These are phyloP conservation scores for Rhorus exstirpatorius DNA, from an alignment of 2,888 invertebrate species.

Conservation along the genomic window DNA sequence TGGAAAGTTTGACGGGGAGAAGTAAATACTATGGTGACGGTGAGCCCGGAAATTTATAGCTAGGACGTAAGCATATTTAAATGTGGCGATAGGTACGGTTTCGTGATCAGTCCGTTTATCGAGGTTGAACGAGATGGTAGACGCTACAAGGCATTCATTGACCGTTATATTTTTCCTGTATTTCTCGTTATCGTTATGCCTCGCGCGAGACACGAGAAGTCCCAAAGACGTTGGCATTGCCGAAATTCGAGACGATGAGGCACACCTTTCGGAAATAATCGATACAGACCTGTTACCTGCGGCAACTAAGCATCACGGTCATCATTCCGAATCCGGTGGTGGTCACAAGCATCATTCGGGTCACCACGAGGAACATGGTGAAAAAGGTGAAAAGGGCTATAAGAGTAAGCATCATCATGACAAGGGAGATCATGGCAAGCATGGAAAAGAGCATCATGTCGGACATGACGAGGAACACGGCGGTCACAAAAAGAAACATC, in stretches of 20 bases:
- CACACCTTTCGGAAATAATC: background rate
- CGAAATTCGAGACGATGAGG: background rate
- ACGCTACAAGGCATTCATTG: constrained; percentile 54
- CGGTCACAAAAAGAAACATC: constrained; percentile 89
- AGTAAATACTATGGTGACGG: constrained; percentile 36
- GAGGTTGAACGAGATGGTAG: constrained; percentile 75
- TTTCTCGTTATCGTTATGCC: constrained; percentile 67
- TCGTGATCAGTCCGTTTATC: constrained; percentile 77
- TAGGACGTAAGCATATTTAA: constrained; percentile 79
- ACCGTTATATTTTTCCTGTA: constrained; percentile 63
- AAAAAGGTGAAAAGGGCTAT: constrained; percentile 93
- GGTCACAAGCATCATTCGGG: constrained; percentile 90
- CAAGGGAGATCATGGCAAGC: constrained; percentile 88
- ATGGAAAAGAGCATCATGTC: constrained; percentile 88
- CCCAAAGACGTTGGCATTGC: constrained; percentile 6
- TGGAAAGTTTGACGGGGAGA: constrained; percentile 60
- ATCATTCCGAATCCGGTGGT: constrained; percentile 87
- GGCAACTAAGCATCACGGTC: constrained; percentile 64
- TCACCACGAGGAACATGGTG: constrained; percentile 91
- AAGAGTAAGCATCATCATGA: constrained; percentile 92
- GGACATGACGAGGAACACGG: constrained; percentile 89
- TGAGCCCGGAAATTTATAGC: constrained; percentile 49
- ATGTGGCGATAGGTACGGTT: constrained; percentile 72
- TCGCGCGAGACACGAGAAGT: constrained; percentile 72
- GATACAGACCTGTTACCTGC: constrained; percentile 67